Percentiles rank a stretch among this genome's conserved stretches.
Conservation (phyloP, 1,140 invertebrate species). For the Campoletis sonorensis region DNA sequence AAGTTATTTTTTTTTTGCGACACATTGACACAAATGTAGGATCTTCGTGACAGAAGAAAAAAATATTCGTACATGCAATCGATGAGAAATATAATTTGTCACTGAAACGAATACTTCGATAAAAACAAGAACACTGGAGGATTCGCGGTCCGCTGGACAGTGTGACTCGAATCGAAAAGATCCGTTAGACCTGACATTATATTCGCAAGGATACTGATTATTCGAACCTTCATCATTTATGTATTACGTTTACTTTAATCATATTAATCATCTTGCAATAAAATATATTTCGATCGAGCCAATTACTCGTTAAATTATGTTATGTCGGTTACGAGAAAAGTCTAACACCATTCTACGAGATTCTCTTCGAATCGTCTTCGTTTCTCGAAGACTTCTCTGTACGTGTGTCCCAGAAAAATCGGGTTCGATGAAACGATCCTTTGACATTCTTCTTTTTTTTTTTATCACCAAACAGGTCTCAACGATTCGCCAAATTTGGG, state of each 20-base stretch:
- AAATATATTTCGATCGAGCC: neutral
- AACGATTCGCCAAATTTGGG: neutral
- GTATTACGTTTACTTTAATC: neutral
- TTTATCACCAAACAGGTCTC: neutral
- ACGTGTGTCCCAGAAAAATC: conserved; percentile 6
- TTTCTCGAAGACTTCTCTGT: neutral
- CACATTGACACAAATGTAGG: neutral
- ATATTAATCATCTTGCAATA: conserved; percentile 11
- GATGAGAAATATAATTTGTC: conserved; percentile 32
- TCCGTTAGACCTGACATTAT: conserved; percentile 27
- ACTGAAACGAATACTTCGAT: conserved; percentile 11
- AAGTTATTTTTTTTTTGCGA: neutral
- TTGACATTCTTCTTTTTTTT: conserved; percentile 5
- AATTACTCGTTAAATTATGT: neutral
- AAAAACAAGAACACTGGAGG: conserved; percentile 12
- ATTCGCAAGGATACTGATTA: neutral
- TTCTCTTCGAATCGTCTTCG: neutral
- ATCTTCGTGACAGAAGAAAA: neutral
- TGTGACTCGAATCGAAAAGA: conserved; percentile 24
- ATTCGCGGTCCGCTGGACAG: conserved; percentile 36
- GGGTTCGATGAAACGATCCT: neutral
- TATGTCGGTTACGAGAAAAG: conserved; percentile 9
- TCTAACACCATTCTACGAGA: neutral
- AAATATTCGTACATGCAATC: conserved; percentile 6
- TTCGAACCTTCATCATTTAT: conserved; percentile 18